phyloP scores from a whole-genome alignment of 35 echinoderm and acorn worm species.

The Ophiothrix spiculata region DNA sequence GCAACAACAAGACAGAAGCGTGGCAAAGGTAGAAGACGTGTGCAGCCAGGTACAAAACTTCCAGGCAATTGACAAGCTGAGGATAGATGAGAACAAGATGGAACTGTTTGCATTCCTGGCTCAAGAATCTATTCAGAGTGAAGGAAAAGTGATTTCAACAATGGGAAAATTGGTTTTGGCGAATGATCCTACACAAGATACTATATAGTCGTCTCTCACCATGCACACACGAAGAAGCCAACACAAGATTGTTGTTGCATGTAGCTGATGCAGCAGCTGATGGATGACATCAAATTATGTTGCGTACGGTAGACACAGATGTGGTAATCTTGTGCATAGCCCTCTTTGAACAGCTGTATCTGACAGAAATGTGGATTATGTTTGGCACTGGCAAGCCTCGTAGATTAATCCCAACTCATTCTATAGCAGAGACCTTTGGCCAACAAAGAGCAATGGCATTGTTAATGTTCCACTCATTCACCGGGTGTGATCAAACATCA shows the following conservation, averaged over 20 bases:
- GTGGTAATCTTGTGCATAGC: conserved; percentile 15
- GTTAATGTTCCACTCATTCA: conserved; percentile 22
- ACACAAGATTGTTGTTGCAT: conserved; percentile 23
- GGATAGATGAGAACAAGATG: conserved; percentile 8
- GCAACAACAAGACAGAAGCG: not conserved
- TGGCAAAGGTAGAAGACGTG: conserved; percentile 19
- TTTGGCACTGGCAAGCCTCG: conserved; percentile 6
- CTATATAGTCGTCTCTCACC: not conserved
- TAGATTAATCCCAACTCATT: conserved; percentile 17
- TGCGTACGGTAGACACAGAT: conserved; percentile 23
- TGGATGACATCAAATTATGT: not conserved
- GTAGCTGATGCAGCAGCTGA: not conserved
- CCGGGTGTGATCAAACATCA: conserved; percentile 24
- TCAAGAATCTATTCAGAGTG: not conserved
- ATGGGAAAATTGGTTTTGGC: not conserved
- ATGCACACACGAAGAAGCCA: conserved; percentile 34
- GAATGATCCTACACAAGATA: not conserved
- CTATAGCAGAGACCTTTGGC: not conserved
- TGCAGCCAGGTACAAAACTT: not conserved
- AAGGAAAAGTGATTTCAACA: not conserved
- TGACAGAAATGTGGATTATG: conserved; percentile 10
- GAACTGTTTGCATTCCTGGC: conserved; percentile 3
- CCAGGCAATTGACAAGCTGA: conserved; percentile 7
- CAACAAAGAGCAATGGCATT: not conserved
- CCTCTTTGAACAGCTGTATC: not conserved